Conservation (phyloP, 2,113 vertebrate genomes). For the Pogona vitticeps region DNA sequence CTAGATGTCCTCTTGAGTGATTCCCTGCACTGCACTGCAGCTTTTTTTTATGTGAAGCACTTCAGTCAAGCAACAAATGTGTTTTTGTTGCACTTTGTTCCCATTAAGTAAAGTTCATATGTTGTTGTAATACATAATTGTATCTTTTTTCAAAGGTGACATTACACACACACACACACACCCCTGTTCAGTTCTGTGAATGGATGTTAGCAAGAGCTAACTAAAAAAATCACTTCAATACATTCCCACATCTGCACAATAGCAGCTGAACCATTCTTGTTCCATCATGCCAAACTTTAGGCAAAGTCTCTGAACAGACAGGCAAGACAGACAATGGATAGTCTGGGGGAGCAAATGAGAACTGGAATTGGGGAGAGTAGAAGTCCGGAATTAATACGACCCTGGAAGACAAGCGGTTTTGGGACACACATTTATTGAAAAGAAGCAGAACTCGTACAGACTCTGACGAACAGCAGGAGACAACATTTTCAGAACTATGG, state of each 20-base stretch:
- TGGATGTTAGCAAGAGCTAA: neutral
- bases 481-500: no score
- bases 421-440: no score
- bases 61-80: conserved; percentile 46
- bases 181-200: neutral
- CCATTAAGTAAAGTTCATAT: conserved; percentile 42
- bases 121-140: conserved; percentile 1
- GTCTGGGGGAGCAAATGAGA: no score
- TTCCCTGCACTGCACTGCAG: neutral
- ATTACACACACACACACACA: no score
- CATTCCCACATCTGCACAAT: no score
- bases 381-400: no score
- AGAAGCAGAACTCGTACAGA: no score
- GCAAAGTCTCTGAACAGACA: neutral
- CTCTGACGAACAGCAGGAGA: no score
- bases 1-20: conserved; percentile 49
- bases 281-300: neutral
- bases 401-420: no score
- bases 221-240: neutral
- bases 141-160: neutral
- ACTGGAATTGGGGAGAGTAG: no score
- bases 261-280: neutral
- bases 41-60: conserved; percentile 37
- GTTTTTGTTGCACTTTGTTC: conserved; percentile 38
- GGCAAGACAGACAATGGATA: neutral